These are phyloP conservation scores for Bergia sp. DNA, from an alignment of 92 coral and sea anemone genomes.

Conservation along the genomic window DNA sequence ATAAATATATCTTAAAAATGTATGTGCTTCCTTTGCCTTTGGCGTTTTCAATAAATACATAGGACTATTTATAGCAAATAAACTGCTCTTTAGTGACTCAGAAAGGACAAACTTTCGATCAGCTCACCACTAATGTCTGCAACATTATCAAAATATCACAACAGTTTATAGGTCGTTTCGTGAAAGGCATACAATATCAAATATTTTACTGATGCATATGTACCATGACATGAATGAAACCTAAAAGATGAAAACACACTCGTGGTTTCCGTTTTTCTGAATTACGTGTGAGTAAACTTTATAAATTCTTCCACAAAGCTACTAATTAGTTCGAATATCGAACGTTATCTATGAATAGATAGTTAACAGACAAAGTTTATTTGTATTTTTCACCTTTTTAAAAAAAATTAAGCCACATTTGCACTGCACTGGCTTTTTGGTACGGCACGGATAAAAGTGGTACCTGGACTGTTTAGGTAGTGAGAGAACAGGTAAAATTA, in stretches of 20 bases:
- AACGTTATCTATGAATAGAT: background rate
- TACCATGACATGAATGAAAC: too few relatives aligned
- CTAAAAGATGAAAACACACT: background rate
- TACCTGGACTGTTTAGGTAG: too few relatives aligned
- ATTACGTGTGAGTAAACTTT: background rate
- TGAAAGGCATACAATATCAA: background rate
- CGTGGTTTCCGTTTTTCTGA: background rate
- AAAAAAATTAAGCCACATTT: background rate
- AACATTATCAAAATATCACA: background rate
- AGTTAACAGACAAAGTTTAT: background rate
- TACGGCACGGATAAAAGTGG: too few relatives aligned
- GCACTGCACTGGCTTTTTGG: too few relatives aligned
- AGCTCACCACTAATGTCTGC: background rate
- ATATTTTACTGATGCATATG: background rate
- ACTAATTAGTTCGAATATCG: slow-evolving; percentile 8
- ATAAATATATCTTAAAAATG: background rate
- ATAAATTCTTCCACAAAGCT: slow-evolving; percentile 19
- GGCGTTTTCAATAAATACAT: too few relatives aligned
- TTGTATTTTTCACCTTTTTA: background rate
- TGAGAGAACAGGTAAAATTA: too few relatives aligned
- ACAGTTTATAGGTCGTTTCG: background rate
- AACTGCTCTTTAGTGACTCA: background rate
- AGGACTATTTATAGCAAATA: background rate
- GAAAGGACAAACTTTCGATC: background rate
- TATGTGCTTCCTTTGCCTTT: background rate